These are phyloP conservation scores for Marisa cornuarietis DNA, from an alignment of 1,140 invertebrate species.

Conservation along the genomic window DNA sequence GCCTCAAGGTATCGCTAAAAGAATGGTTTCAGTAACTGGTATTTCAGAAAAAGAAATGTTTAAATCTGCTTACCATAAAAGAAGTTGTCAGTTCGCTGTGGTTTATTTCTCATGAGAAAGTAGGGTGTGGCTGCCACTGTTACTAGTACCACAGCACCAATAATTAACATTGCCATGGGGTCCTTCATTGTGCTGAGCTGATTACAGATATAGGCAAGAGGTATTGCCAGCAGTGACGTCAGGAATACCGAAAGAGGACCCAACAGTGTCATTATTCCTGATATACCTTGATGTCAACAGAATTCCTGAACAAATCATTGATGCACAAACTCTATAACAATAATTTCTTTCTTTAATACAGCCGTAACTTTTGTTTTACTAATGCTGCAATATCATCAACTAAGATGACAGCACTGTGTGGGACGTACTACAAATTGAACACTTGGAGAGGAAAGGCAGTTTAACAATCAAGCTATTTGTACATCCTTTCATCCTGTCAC, in stretches of 20 bases:
- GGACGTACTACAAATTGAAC: no score
- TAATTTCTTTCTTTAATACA: no score
- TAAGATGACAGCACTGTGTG: no score
- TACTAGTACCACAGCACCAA: conserved; percentile 27
- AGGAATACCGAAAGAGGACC: conserved; percentile 38
- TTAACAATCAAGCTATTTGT: no score
- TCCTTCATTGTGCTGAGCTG: conserved; percentile 29
- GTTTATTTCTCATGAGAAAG: conserved; percentile 26
- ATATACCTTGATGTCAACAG: no score
- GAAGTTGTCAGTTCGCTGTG: conserved; percentile 34
- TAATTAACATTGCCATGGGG: conserved; percentile 27
- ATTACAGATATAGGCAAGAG: conserved; percentile 38
- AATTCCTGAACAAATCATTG: no score
- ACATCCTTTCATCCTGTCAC: no score
- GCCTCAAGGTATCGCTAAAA: neutral
- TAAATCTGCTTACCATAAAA: conserved; percentile 36
- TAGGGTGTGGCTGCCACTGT: conserved; percentile 21
- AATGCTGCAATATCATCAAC: no score
- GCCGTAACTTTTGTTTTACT: no score
- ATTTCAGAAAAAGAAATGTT: neutral
- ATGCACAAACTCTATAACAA: no score
- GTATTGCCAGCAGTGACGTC: conserved; percentile 38
- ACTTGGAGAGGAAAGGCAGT: no score
- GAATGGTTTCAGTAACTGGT: neutral
- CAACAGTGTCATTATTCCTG: conserved; percentile 20